Base-by-base conservation (phyloP, 2,797 vertebrate species). In the Chelonia mydas region DNA sequence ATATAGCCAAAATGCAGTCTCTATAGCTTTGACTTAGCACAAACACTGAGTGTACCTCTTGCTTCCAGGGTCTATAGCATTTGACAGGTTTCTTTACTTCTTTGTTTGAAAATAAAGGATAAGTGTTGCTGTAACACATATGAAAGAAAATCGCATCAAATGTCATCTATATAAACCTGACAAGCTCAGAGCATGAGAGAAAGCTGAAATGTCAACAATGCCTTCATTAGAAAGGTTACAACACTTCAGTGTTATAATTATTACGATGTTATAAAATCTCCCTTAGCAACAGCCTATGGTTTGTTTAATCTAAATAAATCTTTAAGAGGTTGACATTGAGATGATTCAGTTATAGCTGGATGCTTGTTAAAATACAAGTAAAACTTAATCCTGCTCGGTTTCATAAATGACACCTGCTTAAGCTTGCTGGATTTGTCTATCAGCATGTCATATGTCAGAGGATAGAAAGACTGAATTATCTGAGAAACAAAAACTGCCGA, bases 241-340 rank as follows among this genome's bases (percentile, higher is more conserved):
- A 93, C 85, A 84, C 59, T 96, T 84, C 49, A 49, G 45, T 95
- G 84, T 59, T 87, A 13, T 79, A 92, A 96, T 96, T 87, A 80
- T 54, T 83, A 33, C 81, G 87, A 49, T 90, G 89, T 94, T 96
- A 91, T 92, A 97, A 33, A 90, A 89, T 95, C 93, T 97, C 93
- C 93, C 95, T 95, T 97, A 98, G 96, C 96, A 98, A 98, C 94
- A 95, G 88, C 57, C 79, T 95, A 88, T 88, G 83, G 83, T 94
- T 97, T 98, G 92, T 97, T 96, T 96, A 97, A 97, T 90, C 82
- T 90, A 77, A 94, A 88, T 88, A 96, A 89, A 95, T 97, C 96
- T 96, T 97, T 82, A 96, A 96, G 90, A 94, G 57, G 72, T 68
- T 97, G 97, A 96, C 95, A 93, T 3, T 87, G 87, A 16, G 50